These are phyloP conservation scores for Spea bombifrons DNA, from an alignment of 2,113 vertebrate species.

Conservation along the genomic window DNA sequence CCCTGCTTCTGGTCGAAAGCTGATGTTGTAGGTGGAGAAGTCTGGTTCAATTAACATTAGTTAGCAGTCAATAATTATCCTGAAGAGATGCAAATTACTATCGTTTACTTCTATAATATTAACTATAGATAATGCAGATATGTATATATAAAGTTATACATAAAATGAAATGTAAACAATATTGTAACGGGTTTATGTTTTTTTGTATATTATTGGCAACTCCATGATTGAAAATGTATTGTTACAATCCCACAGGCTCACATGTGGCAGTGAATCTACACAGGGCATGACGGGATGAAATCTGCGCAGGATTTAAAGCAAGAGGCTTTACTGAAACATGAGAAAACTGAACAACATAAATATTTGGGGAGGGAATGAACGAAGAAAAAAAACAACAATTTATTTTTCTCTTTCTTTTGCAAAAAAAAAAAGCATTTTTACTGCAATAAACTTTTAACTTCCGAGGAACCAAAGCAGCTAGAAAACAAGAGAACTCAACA, in stretches of 20 bases:
- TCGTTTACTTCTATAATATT: too few relatives aligned
- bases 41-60: too few relatives aligned
- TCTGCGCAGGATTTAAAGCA: slow-evolving; percentile 19
- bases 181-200: too few relatives aligned
- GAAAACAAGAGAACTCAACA: slow-evolving; percentile 51
- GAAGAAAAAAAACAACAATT: slow-evolving; percentile 27
- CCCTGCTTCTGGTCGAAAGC: too few relatives aligned
- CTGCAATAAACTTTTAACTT: slow-evolving; percentile 49
- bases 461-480: slow-evolving; percentile 70
- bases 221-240: neutral
- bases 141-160: too few relatives aligned
- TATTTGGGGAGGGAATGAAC: slow-evolving; percentile 29
- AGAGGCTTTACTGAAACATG: slow-evolving; percentile 37
- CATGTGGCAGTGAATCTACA: slow-evolving; percentile 7
- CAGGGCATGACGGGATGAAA: slow-evolving; percentile 32
- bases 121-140: too few relatives aligned
- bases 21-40: too few relatives aligned
- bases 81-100: too few relatives aligned
- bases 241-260: slow-evolving; percentile 25
- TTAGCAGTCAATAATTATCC: too few relatives aligned
- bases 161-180: too few relatives aligned
- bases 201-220: too few relatives aligned
- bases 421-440: slow-evolving; percentile 57
- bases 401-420: slow-evolving; percentile 54
- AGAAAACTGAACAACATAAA: slow-evolving; percentile 29